A percentile compares a stretch with the other conserved stretches of the same genome.
Evolutionary conservation across 2,113 vertebrate genomes (phyloP).

Genomic region (Carollia perspicillata): DNA sequence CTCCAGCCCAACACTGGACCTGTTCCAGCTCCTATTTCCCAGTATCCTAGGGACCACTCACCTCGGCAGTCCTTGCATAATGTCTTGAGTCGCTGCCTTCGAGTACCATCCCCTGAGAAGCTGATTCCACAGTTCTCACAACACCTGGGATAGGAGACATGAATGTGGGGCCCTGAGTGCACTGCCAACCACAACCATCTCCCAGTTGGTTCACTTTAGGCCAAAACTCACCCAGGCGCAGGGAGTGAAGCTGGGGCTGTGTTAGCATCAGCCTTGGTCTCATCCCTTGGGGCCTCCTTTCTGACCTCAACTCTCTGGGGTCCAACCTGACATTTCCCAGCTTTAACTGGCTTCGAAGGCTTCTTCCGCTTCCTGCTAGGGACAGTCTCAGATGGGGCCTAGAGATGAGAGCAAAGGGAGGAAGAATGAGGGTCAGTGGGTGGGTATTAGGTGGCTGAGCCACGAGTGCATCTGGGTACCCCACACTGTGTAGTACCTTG

Average conservation of each 20-base stretch:
- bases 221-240: slow-evolving; percentile 58
- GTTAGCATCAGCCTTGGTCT: neutral
- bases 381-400: slow-evolving; percentile 37
- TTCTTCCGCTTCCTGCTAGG: slow-evolving; percentile 66
- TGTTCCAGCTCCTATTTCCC: neutral
- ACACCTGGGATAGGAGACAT: slow-evolving; percentile 45
- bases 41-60: neutral
- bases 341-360: slow-evolving; percentile 31
- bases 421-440: neutral
- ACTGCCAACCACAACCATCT: neutral
- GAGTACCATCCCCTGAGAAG: slow-evolving; percentile 69
- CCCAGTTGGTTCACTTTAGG: neutral
- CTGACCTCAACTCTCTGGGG: slow-evolving; percentile 16
- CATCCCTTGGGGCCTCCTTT: slow-evolving; percentile 26
- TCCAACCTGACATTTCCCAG: slow-evolving; percentile 27
- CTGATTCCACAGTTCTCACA: slow-evolving; percentile 77
- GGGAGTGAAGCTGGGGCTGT: slow-evolving; percentile 35
- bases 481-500: slow-evolving; percentile 59
- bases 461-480: neutral
- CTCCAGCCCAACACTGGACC: neutral
- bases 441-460: neutral
- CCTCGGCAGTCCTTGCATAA: slow-evolving; percentile 79
- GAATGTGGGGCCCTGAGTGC: neutral
- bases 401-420: neutral
- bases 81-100: slow-evolving; percentile 70